phyloP scores from a whole-genome alignment of 2,113 vertebrate genomes.

The Pterocles orientalis region DNA sequence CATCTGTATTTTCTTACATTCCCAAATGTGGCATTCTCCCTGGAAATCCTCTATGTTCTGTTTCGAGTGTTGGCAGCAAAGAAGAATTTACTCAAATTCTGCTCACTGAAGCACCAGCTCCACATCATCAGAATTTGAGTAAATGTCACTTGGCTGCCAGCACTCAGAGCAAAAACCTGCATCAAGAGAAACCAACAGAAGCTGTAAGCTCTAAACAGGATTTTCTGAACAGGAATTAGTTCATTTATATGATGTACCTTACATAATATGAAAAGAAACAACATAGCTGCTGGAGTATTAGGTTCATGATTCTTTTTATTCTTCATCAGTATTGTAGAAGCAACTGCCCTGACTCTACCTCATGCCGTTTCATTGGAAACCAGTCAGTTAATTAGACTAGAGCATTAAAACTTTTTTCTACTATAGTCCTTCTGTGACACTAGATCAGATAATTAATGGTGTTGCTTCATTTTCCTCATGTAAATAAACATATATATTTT shows the following conservation, averaged over 20 bases:
- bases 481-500: not conserved
- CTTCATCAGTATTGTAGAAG: not conserved
- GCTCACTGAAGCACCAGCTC: constrained; percentile 10
- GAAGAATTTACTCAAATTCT: constrained; percentile 34
- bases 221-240: constrained; percentile 50
- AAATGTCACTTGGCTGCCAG: constrained; percentile 60
- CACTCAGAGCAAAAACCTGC: constrained; percentile 28
- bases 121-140: constrained; percentile 18
- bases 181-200: constrained; percentile 59
- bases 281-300: not conserved
- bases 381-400: not conserved
- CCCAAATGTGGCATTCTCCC: not conserved
- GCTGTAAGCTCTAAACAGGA: constrained; percentile 21
- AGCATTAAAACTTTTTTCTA: not conserved
- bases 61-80: not conserved
- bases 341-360: not conserved
- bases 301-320: not conserved
- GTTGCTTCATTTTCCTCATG: not conserved
- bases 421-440: not conserved
- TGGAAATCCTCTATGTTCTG: constrained; percentile 8
- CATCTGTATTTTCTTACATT: constrained; percentile 28
- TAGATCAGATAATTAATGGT: not conserved
- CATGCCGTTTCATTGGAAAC: not conserved
- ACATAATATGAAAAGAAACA: constrained; percentile 36
- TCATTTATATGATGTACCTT: constrained; percentile 41